Conservation (phyloP, 2,797 vertebrate species). For the Lateolabrax maculatus region DNA sequence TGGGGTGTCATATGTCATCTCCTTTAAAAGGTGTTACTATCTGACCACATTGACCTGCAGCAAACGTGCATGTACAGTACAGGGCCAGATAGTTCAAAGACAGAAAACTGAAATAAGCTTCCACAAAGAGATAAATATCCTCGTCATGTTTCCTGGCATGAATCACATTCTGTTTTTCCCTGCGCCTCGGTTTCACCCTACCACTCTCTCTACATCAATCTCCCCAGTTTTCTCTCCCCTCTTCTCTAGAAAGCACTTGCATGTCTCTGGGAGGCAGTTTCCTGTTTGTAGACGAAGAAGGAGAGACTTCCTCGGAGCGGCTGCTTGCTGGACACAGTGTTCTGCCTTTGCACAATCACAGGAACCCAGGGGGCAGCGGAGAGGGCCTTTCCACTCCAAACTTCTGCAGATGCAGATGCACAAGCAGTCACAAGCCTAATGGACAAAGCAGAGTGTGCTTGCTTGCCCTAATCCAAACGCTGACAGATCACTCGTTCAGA, state of each 20-base stretch:
- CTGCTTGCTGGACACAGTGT: conserved; percentile 83
- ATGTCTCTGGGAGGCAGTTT: conserved; percentile 79
- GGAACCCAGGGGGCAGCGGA: conserved; percentile 84
- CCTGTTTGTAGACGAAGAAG: conserved; percentile 86
- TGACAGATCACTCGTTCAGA: conserved; percentile 39
- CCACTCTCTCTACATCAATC: conserved; percentile 30
- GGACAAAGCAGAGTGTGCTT: conserved; percentile 32
- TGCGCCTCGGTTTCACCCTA: conserved; percentile 38
- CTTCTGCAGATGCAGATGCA: conserved; percentile 40
- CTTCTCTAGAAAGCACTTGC: conserved; percentile 73
- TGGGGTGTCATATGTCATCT: conserved; percentile 6
- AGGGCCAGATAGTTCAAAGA: conserved; percentile 27
- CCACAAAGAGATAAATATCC: conserved; percentile 24
- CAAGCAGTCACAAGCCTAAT: conserved; percentile 25
- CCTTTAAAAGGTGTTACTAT: conserved; percentile 9
- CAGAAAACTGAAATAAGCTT: conserved; percentile 23
- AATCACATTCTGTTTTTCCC: conserved; percentile 47
- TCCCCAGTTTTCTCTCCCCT: conserved; percentile 37
- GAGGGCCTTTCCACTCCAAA: conserved; percentile 64
- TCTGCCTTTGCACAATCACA: conserved; percentile 86
- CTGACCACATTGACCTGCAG: conserved; percentile 5
- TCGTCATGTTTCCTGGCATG: conserved; percentile 31
- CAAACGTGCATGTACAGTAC: not conserved
- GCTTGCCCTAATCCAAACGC: conserved; percentile 33
- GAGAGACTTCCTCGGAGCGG: conserved; percentile 84